These are phyloP conservation scores for Caerostris extrusa DNA, from an alignment of 1,140 invertebrate species.

Conservation along the genomic window DNA sequence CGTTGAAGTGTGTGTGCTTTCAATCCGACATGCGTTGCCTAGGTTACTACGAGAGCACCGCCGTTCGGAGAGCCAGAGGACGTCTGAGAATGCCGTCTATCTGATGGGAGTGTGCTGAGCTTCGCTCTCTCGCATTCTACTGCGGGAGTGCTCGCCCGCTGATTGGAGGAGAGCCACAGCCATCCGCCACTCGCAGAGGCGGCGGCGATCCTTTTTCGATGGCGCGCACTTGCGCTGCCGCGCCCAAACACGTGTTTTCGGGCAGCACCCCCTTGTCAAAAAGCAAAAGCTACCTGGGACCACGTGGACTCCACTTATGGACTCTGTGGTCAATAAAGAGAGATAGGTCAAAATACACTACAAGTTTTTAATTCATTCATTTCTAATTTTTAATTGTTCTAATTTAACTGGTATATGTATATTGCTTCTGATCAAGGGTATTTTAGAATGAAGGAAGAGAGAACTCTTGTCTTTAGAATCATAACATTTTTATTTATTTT, in stretches of 20 bases:
- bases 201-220: constrained; percentile 44
- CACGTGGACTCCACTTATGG: constrained; percentile 16
- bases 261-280: background rate
- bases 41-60: constrained; percentile 44
- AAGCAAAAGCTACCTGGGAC: background rate
- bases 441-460: no score
- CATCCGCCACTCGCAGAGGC: constrained; percentile 44
- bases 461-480: no score
- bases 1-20: constrained; percentile 47
- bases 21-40: constrained; percentile 72
- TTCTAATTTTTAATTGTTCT: no score
- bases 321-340: background rate
- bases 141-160: constrained; percentile 15
- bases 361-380: no score
- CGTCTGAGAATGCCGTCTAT: constrained; percentile 49
- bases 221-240: constrained; percentile 32
- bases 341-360: background rate
- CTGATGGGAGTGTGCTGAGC: constrained; percentile 48
- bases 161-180: constrained; percentile 50
- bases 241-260: constrained; percentile 22
- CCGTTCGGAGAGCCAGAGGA: background rate
- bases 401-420: no score
- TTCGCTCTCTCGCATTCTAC: background rate
- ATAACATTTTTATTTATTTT: no score
- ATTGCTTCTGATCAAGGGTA: no score